Percentiles rank a stretch among this genome's conserved stretches.
phyloP scores from a whole-genome alignment of 2,797 vertebrate species.

The Ammospiza maritima region DNA sequence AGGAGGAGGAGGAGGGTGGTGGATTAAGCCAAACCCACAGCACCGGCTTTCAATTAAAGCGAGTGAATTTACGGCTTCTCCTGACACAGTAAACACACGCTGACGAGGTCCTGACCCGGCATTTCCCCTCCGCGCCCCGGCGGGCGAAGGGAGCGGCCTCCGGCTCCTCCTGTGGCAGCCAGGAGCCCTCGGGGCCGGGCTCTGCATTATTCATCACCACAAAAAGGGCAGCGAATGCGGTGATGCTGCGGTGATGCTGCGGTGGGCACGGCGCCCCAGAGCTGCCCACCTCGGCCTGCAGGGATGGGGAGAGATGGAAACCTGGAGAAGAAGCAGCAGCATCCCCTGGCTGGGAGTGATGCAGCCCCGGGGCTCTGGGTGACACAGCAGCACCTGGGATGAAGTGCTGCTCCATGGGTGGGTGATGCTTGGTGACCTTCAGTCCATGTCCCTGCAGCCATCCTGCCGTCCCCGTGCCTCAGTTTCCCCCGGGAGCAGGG shows the following conservation, averaged over 20 bases:
- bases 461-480: not conserved
- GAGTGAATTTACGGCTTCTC: conserved; percentile 40
- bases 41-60: conserved; percentile 70
- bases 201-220: not conserved
- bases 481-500: not conserved
- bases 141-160: not conserved
- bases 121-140: not conserved
- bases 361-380: rapidly evolving
- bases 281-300: rapidly evolving
- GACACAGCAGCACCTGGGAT: not conserved
- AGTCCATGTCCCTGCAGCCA: too few relatives aligned
- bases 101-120: not conserved
- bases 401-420: rapidly evolving
- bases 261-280: rapidly evolving
- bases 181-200: not conserved
- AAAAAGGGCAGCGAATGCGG: not conserved
- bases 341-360: rapidly evolving
- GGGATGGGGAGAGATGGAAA: not conserved
- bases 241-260: not conserved
- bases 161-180: rapidly evolving
- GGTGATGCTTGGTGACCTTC: not conserved
- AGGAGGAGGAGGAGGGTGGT: conserved; percentile 59
- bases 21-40: conserved; percentile 72
- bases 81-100: not conserved
- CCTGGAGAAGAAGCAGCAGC: not conserved